These are phyloP conservation scores for Lasiommata megera DNA, from an alignment of 2,888 invertebrate genomes.

Conservation along the genomic window DNA sequence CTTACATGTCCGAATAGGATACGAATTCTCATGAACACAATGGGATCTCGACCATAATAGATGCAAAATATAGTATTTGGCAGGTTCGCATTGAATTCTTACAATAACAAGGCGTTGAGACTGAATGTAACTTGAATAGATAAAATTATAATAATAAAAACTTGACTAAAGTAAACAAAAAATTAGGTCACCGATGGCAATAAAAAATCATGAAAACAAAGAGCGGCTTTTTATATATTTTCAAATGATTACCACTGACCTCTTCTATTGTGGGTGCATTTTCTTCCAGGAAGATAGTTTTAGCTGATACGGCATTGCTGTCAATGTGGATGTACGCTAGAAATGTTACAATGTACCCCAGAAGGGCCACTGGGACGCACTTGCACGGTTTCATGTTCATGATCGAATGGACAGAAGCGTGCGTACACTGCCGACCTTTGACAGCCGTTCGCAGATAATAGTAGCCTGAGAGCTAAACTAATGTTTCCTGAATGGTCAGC, in stretches of 20 bases:
- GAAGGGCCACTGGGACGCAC: constrained; percentile 36
- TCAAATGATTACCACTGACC: constrained; percentile 46
- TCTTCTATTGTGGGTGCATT: constrained; percentile 52
- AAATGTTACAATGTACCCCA: constrained; percentile 31
- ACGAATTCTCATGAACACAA: no score
- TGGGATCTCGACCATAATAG: no score
- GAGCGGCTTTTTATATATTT: background rate
- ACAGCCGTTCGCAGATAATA: constrained; percentile 37
- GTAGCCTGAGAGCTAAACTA: background rate
- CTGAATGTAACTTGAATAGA: background rate
- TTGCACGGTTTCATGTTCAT: constrained; percentile 41
- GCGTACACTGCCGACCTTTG: constrained; percentile 42
- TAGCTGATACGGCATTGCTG: constrained; percentile 37
- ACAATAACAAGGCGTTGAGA: no score
- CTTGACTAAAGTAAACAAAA: constrained; percentile 11
- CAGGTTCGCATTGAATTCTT: no score
- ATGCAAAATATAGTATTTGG: no score
- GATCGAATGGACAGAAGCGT: constrained; percentile 39
- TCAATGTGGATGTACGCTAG: background rate
- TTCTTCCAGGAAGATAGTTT: constrained; percentile 56
- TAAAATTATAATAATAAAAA: background rate
- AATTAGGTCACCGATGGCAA: constrained; percentile 19
- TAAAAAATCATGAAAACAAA: background rate
- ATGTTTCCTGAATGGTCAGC: no score
- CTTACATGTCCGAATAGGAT: no score